Evolutionary conservation across 2,797 vertebrate genomes (phyloP), one percentile per base, ranked within the genome.

Genomic region (Betta splendens): DNA sequence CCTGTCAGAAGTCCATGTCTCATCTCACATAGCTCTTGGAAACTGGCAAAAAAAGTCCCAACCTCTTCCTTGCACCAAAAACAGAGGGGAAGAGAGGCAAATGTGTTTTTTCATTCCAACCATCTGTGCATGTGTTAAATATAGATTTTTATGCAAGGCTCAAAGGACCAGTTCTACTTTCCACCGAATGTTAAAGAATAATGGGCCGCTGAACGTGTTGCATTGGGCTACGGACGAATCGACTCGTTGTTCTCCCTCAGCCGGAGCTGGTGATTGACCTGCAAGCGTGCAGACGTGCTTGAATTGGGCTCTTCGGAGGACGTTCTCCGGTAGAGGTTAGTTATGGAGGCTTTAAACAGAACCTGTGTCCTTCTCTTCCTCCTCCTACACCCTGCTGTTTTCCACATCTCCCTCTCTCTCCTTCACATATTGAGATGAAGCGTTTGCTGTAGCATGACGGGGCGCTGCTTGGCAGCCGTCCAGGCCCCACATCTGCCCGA

Each of bases 401-500:
- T 77, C 77, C 74, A 77, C 75, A 64, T 75, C 66, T 67, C 64
- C 50, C 47, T 75, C 49, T 44, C 58, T 66, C 23, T 7, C 66
- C 48, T 49, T 75, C 69, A 62, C 80, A 65, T 76, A 75, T 75
- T 72, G 83, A 89, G 87, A 88, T 86, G 85, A 87, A 87, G 85
- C 85, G 64, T 46, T 75, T 84, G 53, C 69, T 89, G 65, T 73
- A 72, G 79, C 79, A 85, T 80, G 84, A 85, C 67, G 81, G 80
- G 82, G 75, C 38, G 67, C 75, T 63, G 56, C 56, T 84, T 92
- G 92, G 91, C 89, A 69, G 46, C 17, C n/a, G 13, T 90, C 92
- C 91, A 92, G 84, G 36, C 72, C 67, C 75, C 87, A 92, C 92
- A 93, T 92, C 91, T 93, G 91, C 69, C 83, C 54, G 64, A 85